Percentiles rank a stretch among this genome's conserved stretches.
Conservation (phyloP, 2,888 invertebrate genomes). For the Papilio gigon region DNA sequence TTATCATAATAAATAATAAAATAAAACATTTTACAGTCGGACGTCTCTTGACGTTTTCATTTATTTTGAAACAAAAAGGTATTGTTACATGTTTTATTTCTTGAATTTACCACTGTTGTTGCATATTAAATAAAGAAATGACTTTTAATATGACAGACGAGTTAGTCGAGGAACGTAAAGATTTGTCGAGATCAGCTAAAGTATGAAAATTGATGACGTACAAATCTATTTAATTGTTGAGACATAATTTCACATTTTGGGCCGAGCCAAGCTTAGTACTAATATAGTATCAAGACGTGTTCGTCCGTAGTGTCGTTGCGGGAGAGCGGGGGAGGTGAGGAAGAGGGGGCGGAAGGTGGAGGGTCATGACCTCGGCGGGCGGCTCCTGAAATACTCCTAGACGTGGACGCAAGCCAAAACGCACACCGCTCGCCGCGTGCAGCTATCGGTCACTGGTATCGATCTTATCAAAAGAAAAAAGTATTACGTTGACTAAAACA, state of each 20-base stretch:
- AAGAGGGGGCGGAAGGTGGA: slow-evolving; percentile 54
- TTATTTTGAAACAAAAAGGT: not conserved
- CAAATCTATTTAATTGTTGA: not conserved
- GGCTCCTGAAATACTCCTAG: slow-evolving; percentile 62
- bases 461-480: slow-evolving; percentile 27
- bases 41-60: not conserved
- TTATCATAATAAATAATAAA: slow-evolving; percentile 19
- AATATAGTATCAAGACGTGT: slow-evolving; percentile 41
- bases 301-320: slow-evolving; percentile 26
- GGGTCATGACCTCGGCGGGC: slow-evolving; percentile 66
- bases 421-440: slow-evolving; percentile 33
- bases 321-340: slow-evolving; percentile 12
- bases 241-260: slow-evolving; percentile 16
- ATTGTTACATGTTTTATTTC: not conserved
- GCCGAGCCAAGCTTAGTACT: slow-evolving; percentile 33
- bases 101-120: not conserved
- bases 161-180: not conserved
- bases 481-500: not conserved
- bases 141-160: not conserved
- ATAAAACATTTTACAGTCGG: slow-evolving; percentile 9
- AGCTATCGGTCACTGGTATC: slow-evolving; percentile 32
- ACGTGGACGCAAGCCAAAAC: slow-evolving; percentile 64
- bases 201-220: not conserved
- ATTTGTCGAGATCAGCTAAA: no score
- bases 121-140: no score